These are phyloP conservation scores for Cossypha polioptera DNA, from an alignment of 2,797 vertebrate species.

Conservation along the genomic window DNA sequence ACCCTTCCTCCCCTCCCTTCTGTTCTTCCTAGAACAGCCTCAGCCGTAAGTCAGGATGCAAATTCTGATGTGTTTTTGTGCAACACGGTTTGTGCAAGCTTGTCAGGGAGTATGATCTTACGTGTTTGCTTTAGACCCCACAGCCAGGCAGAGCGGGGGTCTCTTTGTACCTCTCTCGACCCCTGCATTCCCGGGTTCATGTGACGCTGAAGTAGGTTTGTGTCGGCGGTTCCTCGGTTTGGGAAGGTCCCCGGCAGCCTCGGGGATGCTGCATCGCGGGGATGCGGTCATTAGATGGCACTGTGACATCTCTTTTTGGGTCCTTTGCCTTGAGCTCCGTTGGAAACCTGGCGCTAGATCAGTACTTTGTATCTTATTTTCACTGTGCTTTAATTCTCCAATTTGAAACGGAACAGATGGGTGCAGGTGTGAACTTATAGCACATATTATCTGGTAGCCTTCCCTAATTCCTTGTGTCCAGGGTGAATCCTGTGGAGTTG, in stretches of 20 bases:
- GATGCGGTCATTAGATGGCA: conserved; percentile 45
- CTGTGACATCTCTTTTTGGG: conserved; percentile 13
- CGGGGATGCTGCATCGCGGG: background rate
- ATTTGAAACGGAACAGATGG: background rate
- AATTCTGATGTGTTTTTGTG: background rate
- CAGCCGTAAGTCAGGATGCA: background rate
- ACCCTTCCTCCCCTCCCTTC: background rate
- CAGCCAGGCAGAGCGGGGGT: background rate
- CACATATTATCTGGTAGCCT: background rate
- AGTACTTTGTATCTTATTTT: background rate
- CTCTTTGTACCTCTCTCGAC: background rate
- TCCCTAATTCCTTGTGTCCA: background rate
- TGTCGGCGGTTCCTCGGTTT: background rate
- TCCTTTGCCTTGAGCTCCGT: background rate
- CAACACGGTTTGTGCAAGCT: background rate
- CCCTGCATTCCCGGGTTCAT: background rate
- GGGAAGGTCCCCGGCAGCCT: background rate
- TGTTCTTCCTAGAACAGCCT: background rate
- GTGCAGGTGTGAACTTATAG: background rate
- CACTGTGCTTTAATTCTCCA: background rate
- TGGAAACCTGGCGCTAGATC: background rate
- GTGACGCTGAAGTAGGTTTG: background rate
- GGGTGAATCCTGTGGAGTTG: background rate
- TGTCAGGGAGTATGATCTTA: background rate
- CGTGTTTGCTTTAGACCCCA: background rate